Evolutionary conservation across 1,140 invertebrate genomes (phyloP).

Genomic region (Radopholus similis): DNA sequence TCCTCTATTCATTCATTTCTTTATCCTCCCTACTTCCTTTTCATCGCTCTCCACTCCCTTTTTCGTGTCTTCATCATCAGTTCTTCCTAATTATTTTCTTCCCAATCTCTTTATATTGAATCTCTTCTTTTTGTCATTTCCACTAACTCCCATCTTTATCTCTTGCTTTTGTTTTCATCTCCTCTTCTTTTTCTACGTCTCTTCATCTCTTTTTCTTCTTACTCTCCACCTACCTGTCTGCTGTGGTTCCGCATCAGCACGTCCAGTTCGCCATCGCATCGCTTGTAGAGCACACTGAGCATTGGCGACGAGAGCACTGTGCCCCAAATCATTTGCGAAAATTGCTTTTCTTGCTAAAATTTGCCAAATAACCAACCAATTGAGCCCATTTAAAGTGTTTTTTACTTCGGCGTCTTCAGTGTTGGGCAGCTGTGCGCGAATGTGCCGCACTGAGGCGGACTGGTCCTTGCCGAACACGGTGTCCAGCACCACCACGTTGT

Average conservation of each 20-base stretch:
- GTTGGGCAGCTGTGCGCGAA: background rate
- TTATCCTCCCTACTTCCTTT: too few species aligned
- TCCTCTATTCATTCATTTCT: too few species aligned
- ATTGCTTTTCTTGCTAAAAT: background rate
- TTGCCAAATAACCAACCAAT: background rate
- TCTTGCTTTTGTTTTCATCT: too few species aligned
- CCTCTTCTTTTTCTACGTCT: too few species aligned
- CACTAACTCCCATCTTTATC: too few species aligned
- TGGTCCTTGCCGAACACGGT: background rate
- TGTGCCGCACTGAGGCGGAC: background rate
- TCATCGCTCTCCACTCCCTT: too few species aligned
- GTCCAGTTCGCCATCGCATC: background rate
- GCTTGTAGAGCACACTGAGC: background rate
- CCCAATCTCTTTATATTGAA: too few species aligned
- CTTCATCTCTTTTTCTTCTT: too few species aligned
- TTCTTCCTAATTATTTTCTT: too few species aligned
- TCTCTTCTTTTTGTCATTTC: too few species aligned
- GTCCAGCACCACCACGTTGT: background rate
- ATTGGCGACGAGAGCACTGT: background rate
- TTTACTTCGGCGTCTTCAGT: background rate
- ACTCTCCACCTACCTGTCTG: background rate
- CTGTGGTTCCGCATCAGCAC: background rate
- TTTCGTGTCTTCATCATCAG: too few species aligned
- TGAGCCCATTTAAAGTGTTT: background rate
- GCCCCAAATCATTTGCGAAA: background rate